Evolutionary conservation across 1,140 invertebrate genomes (phyloP), one percentile per base, ranked within the genome.

Genomic region (Macrocentrus cingulum): DNA sequence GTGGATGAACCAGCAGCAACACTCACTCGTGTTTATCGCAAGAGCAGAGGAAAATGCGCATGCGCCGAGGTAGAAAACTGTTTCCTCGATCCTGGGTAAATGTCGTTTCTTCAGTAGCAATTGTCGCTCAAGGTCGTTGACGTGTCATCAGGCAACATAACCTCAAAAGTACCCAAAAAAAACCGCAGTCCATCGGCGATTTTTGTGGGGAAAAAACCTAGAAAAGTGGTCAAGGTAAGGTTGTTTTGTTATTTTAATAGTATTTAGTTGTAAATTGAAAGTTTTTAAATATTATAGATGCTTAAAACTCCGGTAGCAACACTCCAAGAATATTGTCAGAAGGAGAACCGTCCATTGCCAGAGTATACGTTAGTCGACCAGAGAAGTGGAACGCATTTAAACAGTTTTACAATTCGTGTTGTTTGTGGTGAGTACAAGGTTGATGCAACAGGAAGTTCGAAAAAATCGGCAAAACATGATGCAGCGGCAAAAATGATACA

Each of bases 1-100:
- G 54, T 44, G 45, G 48, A 57, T 49, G 37, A 58, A 58, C 52
- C 57, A 60, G n/a, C n/a, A n/a, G n/a, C n/a, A n/a, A n/a, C n/a
- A n/a, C n/a, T n/a, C n/a, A n/a, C n/a, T n/a, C n/a, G n/a, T n/a
- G n/a, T n/a, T n/a, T n/a, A n/a, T n/a, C n/a, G n/a, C n/a, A n/a
- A n/a, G n/a, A n/a, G n/a, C n/a, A n/a, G n/a, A n/a, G n/a, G n/a
- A n/a, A n/a, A n/a, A n/a, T n/a, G n/a, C n/a, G n/a, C n/a, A n/a
- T n/a, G n/a, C n/a, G n/a, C n/a, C n/a, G n/a, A n/a, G n/a, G n/a
- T n/a, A n/a, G n/a, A n/a, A n/a, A n/a, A n/a, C 46, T 34, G 13
- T 32, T 7, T 34, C 16, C 19, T 7, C 25, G 5, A 29, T 9
- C 3, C 7, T 39, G 11, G 15, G 36, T 11, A 11, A 13, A 39